phyloP scores from a whole-genome alignment of 2,113 vertebrate genomes.

The Oryzias woworae region DNA sequence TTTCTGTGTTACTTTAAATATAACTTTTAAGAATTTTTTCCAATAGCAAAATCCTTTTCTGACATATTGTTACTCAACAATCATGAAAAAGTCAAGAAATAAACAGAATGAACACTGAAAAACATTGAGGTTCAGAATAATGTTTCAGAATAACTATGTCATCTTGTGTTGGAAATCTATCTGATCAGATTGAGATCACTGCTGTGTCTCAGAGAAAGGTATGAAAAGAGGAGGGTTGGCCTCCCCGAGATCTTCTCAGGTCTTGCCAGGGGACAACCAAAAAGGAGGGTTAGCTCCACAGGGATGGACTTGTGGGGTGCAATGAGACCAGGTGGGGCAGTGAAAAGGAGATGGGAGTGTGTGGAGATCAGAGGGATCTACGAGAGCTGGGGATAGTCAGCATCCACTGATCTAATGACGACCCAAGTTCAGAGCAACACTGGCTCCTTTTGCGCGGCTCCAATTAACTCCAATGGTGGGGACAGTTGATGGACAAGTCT shows the following conservation, averaged over 20 bases:
- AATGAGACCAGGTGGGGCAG: conserved; percentile 74
- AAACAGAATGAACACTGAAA: neutral
- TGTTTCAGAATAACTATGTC: neutral
- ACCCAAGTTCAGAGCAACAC: conserved; percentile 63
- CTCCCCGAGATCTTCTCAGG: conserved; percentile 60
- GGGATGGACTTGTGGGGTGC: conserved; percentile 33
- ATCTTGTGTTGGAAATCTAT: conserved; percentile 1
- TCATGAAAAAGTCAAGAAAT: no score
- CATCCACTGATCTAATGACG: conserved; percentile 80
- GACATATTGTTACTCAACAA: no score
- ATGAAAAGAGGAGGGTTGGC: conserved; percentile 57
- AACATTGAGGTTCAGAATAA: neutral
- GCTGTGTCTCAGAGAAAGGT: conserved; percentile 32
- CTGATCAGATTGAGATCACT: conserved; percentile 22
- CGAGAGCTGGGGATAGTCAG: conserved; percentile 46
- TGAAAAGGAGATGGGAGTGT: conserved; percentile 42
- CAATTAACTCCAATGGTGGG: conserved; percentile 80
- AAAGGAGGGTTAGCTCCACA: conserved; percentile 38
- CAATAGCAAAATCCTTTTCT: no score
- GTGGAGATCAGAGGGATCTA: conserved; percentile 47
- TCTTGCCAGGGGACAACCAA: conserved; percentile 33
- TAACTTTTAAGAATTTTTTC: no score
- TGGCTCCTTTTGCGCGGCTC: conserved; percentile 62
- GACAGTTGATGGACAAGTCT: conserved; percentile 80
- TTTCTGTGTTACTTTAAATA: no score